phyloP scores from a whole-genome alignment of 2,888 invertebrate species.

The Monopis laevigella region DNA sequence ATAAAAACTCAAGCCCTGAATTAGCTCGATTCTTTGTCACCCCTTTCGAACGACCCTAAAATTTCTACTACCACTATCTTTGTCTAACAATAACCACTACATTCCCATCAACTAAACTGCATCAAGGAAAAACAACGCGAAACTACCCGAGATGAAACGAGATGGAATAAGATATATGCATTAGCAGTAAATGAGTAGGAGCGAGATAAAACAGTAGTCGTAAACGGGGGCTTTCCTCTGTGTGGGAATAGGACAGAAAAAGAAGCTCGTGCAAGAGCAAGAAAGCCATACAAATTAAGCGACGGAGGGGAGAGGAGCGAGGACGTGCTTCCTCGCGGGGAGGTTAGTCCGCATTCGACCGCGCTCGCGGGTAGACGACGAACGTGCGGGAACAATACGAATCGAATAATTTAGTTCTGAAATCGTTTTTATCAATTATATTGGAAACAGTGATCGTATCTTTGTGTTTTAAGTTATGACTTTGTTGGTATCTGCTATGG shows the following conservation, averaged over 20 bases:
- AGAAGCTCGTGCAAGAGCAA: slow-evolving; percentile 50
- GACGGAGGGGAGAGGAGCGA: slow-evolving; percentile 59
- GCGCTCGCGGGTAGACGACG: slow-evolving; percentile 29
- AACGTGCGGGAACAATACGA: background rate
- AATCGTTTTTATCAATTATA: slow-evolving; percentile 3
- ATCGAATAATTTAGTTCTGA: background rate
- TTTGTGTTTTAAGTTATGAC: background rate
- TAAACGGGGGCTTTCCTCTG: slow-evolving; percentile 45
- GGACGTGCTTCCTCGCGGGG: slow-evolving; percentile 61
- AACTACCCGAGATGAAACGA: slow-evolving; percentile 65
- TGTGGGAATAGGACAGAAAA: slow-evolving; percentile 46
- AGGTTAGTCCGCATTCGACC: slow-evolving; percentile 65
- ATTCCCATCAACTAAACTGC: slow-evolving; percentile 67
- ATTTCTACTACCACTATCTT: slow-evolving; percentile 63
- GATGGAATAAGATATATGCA: slow-evolving; percentile 67
- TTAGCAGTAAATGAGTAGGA: slow-evolving; percentile 61
- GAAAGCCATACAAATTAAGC: slow-evolving; percentile 56
- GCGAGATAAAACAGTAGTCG: slow-evolving; percentile 60
- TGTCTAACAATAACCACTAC: slow-evolving; percentile 68
- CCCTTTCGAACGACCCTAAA: slow-evolving; percentile 65
- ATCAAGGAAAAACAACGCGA: slow-evolving; percentile 65
- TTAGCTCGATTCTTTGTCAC: slow-evolving; percentile 67
- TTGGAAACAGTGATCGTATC: slow-evolving; percentile 1
- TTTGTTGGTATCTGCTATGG: no score
- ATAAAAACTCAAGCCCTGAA: slow-evolving; percentile 65